phyloP scores from a whole-genome alignment of 2,888 invertebrate species.

The Aporophyla nigra region DNA sequence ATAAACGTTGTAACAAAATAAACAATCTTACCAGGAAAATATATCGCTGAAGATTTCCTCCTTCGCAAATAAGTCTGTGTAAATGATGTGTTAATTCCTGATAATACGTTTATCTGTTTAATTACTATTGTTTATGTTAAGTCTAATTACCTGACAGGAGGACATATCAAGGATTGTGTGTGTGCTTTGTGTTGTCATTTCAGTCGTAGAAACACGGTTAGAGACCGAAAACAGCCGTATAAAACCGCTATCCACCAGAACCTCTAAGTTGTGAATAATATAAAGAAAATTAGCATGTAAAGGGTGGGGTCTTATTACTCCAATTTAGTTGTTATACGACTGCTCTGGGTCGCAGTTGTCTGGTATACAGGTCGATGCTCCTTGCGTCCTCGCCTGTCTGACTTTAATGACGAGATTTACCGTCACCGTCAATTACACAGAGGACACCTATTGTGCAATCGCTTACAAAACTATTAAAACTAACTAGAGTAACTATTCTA shows the following conservation, averaged over 20 bases:
- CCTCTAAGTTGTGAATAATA: slow-evolving; percentile 48
- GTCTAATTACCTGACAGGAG: slow-evolving; percentile 38
- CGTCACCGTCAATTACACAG: slow-evolving; percentile 53
- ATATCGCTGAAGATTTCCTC: slow-evolving; percentile 31
- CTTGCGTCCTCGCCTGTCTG: slow-evolving; percentile 42
- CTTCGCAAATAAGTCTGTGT: slow-evolving; percentile 23
- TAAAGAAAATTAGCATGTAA: slow-evolving; percentile 66
- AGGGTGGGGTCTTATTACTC: slow-evolving; percentile 63
- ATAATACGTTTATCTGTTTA: slow-evolving; percentile 37
- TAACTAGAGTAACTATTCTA: slow-evolving; percentile 53
- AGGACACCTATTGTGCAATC: slow-evolving; percentile 55
- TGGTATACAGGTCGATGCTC: slow-evolving; percentile 57
- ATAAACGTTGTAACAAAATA: slow-evolving; percentile 31
- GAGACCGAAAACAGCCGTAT: slow-evolving; percentile 16
- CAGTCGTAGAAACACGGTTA: not conserved
- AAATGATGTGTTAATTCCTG: slow-evolving; percentile 27
- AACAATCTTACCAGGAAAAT: slow-evolving; percentile 16
- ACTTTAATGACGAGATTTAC: slow-evolving; percentile 55
- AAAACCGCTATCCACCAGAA: slow-evolving; percentile 47
- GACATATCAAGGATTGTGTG: slow-evolving; percentile 16
- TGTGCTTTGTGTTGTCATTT: slow-evolving; percentile 18
- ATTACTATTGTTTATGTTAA: slow-evolving; percentile 32
- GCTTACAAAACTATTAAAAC: slow-evolving; percentile 55
- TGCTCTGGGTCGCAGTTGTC: slow-evolving; percentile 50
- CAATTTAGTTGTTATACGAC: slow-evolving; percentile 63